Conservation (phyloP, 2,113 vertebrate species). For the Tricholaema leucomelas region DNA sequence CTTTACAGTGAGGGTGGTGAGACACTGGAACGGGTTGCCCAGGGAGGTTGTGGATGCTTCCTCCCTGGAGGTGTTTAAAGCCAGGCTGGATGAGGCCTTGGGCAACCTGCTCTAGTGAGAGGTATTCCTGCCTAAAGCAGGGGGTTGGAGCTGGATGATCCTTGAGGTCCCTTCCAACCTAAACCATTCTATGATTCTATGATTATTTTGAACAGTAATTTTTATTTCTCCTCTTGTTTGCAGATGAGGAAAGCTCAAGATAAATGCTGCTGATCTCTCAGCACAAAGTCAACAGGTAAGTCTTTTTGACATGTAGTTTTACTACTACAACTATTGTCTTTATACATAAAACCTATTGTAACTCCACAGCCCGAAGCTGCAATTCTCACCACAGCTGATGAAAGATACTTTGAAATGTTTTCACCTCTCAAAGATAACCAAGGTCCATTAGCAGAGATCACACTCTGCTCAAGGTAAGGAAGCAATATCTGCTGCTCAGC, state of each 20-base stretch:
- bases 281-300: neutral
- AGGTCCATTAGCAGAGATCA: neutral
- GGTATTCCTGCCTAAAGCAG: too few relatives aligned
- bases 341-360: neutral
- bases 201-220: too few relatives aligned
- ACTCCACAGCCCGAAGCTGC: neutral
- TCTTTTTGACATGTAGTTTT: neutral
- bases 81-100: too few relatives aligned
- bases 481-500: neutral
- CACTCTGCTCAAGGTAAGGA: rapidly evolving
- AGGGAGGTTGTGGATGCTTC: too few relatives aligned
- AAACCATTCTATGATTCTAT: too few relatives aligned
- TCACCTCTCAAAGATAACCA: neutral
- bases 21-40: too few relatives aligned
- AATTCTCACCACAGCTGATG: neutral
- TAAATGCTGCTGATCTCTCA: neutral
- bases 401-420: neutral
- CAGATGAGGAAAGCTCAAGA: neutral
- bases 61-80: too few relatives aligned
- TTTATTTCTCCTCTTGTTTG: neutral
- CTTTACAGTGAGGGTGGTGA: too few relatives aligned
- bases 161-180: too few relatives aligned
- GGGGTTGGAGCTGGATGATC: too few relatives aligned
- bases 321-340: neutral
- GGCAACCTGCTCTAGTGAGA: too few relatives aligned